A percentile compares a stretch with the other conserved stretches of the same genome.
Evolutionary conservation across 2,888 invertebrate species (phyloP).

Genomic region (Ditula angustiorana): DNA sequence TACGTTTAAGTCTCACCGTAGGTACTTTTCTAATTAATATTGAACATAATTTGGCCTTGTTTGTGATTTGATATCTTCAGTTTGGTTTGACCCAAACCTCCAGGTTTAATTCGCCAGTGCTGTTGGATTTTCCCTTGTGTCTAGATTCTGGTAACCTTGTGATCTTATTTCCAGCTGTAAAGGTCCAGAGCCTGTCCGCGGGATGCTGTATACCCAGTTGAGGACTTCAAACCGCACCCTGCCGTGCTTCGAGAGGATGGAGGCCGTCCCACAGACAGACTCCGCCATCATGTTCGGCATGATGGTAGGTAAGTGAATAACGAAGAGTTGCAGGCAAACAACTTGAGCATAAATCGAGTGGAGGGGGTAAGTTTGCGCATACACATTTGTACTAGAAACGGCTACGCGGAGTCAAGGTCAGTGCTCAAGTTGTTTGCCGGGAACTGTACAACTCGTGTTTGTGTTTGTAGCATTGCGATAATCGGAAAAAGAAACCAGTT

Average conservation of each 20-base stretch:
- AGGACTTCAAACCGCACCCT: constrained; percentile 47
- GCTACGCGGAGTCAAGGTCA: too few species aligned
- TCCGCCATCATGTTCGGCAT: constrained; percentile 60
- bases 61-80: too few species aligned
- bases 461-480: neutral
- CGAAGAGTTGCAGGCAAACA: neutral
- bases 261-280: constrained; percentile 45
- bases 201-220: constrained; percentile 54
- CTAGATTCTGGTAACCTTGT: neutral
- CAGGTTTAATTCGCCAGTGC: too few species aligned
- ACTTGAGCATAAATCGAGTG: too few species aligned
- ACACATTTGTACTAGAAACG: too few species aligned
- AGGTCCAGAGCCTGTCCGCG: constrained; percentile 55
- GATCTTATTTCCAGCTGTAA: constrained; percentile 52
- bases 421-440: neutral
- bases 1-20: too few species aligned
- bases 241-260: constrained; percentile 47
- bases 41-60: too few species aligned
- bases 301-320: constrained; percentile 58
- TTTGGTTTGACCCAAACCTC: too few species aligned
- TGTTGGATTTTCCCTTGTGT: too few species aligned
- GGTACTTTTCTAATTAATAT: too few species aligned
- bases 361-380: too few species aligned
- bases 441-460: neutral
- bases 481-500: too few species aligned